Evolutionary conservation across 2,888 invertebrate species (phyloP).

Genomic region (Heterodera filipjevi): DNA sequence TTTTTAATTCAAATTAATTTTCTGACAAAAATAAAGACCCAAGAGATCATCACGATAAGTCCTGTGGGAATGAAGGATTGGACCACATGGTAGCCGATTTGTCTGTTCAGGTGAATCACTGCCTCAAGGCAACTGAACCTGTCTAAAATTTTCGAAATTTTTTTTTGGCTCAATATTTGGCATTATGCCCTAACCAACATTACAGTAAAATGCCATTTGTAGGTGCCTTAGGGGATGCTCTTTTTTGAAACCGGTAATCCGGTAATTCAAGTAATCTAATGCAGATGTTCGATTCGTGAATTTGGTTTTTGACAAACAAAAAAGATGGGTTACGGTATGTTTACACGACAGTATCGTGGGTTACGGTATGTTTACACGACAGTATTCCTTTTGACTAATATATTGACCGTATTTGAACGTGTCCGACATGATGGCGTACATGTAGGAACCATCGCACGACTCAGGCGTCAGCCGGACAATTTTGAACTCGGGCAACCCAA

Average conservation of each 20-base stretch:
- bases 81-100: constrained; percentile 63
- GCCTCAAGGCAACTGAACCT: constrained; percentile 60
- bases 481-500: constrained; percentile 58
- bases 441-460: constrained; percentile 52
- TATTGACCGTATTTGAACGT: constrained; percentile 52
- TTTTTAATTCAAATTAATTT: too few relatives aligned
- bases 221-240: too few relatives aligned
- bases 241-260: too few relatives aligned
- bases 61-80: constrained; percentile 54
- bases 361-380: too few relatives aligned
- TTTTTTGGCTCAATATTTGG: too few relatives aligned
- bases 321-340: too few relatives aligned
- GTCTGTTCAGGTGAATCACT: constrained; percentile 54
- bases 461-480: constrained; percentile 45
- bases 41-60: constrained; percentile 53
- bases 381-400: not conserved
- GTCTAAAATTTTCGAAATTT: constrained; percentile 40
- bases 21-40: constrained; percentile 39
- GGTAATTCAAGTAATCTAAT: too few relatives aligned
- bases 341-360: too few relatives aligned
- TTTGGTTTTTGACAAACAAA: too few relatives aligned
- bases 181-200: too few relatives aligned
- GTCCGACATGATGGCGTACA: constrained; percentile 57
- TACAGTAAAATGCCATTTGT: too few relatives aligned
- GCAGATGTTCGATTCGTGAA: too few relatives aligned